phyloP scores from a whole-genome alignment of 2,888 invertebrate genomes.

The Leptarthrus brevirostris region DNA sequence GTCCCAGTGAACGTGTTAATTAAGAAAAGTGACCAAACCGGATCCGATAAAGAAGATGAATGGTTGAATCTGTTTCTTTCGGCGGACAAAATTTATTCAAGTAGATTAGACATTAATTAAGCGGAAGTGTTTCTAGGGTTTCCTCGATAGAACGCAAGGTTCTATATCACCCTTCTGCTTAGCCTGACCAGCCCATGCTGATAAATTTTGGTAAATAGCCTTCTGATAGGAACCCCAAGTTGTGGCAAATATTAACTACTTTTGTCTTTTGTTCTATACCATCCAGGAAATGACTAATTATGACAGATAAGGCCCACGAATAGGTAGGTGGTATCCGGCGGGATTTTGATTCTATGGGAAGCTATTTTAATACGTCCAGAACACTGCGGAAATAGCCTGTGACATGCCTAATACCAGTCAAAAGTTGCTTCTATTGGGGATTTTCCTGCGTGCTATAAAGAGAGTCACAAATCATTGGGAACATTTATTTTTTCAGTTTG shows the following conservation, averaged over 20 bases:
- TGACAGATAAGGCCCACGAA: conserved; percentile 43
- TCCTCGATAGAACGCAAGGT: neutral
- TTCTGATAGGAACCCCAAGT: conserved; percentile 29
- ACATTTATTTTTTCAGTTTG: too few species aligned
- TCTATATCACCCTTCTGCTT: neutral
- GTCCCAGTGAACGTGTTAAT: conserved; percentile 51
- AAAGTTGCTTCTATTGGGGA: too few species aligned
- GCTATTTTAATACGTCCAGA: neutral
- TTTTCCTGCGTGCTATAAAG: too few species aligned
- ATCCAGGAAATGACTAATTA: conserved; percentile 42
- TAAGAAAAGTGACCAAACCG: conserved; percentile 53
- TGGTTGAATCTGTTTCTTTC: conserved; percentile 31
- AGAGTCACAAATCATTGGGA: too few species aligned
- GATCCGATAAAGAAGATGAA: conserved; percentile 49
- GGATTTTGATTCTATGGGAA: conserved; percentile 24
- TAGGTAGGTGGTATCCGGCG: neutral
- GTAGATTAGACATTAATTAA: conserved; percentile 53
- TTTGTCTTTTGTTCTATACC: conserved; percentile 16
- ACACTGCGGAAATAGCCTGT: conserved; percentile 17
- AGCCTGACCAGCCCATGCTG: conserved; percentile 10
- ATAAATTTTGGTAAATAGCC: conserved; percentile 42
- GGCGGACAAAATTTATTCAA: conserved; percentile 48
- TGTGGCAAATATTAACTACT: conserved; percentile 26
- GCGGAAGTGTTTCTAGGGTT: conserved; percentile 46
- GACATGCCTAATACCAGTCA: conserved; percentile 2